Conservation (phyloP, 1,140 invertebrate genomes). For the Drosophila busckii region DNA sequence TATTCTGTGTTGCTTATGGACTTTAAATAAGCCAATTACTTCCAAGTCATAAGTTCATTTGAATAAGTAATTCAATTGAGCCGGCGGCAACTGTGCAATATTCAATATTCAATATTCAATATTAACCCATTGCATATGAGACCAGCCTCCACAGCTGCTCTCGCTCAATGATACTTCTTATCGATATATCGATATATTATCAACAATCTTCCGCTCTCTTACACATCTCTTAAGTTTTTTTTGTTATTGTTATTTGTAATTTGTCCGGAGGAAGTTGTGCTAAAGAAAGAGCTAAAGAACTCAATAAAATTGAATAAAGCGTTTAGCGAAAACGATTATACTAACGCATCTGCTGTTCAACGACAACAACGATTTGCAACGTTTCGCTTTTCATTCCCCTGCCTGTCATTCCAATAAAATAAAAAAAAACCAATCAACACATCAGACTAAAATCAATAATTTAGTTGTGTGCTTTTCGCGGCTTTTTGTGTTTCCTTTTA, state of each 20-base stretch:
- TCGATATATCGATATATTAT: too few relatives aligned
- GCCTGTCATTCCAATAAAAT: conserved; percentile 37
- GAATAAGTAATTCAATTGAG: too few relatives aligned
- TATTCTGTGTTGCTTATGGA: too few relatives aligned
- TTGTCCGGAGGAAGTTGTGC: conserved; percentile 39
- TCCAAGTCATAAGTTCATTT: too few relatives aligned
- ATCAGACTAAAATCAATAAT: conserved; percentile 68
- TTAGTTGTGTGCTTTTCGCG: conserved; percentile 71
- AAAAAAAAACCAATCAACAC: conserved; percentile 30
- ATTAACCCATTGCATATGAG: too few relatives aligned
- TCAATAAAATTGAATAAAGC: conserved; percentile 33
- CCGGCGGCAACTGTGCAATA: too few relatives aligned
- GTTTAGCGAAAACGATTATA: conserved; percentile 26
- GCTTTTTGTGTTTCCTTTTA: conserved; percentile 71
- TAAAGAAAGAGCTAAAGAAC: conserved; percentile 7
- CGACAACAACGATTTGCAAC: conserved; percentile 24
- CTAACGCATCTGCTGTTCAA: conserved; percentile 24
- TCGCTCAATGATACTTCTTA: too few relatives aligned
- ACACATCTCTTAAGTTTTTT: background rate
- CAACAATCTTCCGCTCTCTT: too few relatives aligned
- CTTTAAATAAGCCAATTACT: too few relatives aligned
- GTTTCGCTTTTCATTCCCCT: conserved; percentile 39
- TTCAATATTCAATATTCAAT: too few relatives aligned
- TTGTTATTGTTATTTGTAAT: conserved; percentile 27
- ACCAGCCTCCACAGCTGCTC: too few relatives aligned